Percentiles rank a stretch among this genome's conserved stretches.
Conservation (phyloP, 2,888 invertebrate species). For the Cybosia mesomella region DNA sequence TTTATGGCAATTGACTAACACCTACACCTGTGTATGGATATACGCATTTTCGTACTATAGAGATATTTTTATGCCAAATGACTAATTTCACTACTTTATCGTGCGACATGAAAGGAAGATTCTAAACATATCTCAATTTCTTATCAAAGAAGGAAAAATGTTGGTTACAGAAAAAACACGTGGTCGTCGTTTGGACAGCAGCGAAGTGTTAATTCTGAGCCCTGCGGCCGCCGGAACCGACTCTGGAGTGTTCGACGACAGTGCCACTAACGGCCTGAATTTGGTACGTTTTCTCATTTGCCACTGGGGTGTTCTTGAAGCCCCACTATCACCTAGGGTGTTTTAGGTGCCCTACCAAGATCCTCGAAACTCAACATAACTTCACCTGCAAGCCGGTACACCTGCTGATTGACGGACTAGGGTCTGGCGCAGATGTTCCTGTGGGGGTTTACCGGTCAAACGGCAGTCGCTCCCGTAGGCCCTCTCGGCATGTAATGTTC, state of each 20-base stretch:
- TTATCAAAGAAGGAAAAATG: too few species aligned
- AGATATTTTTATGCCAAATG: too few species aligned
- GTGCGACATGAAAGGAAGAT: too few species aligned
- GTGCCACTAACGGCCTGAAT: conserved; percentile 69
- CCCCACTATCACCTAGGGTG: neutral
- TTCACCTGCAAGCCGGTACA: too few species aligned
- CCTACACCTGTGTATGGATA: conserved; percentile 70
- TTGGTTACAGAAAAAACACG: conserved; percentile 72
- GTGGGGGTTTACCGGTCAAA: too few species aligned
- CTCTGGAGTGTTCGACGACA: conserved; percentile 88
- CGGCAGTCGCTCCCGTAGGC: too few species aligned
- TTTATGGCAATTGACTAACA: conserved; percentile 49
- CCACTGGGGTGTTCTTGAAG: neutral
- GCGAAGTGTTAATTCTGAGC: conserved; percentile 94
- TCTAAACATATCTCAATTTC: neutral
- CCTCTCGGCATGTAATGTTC: too few species aligned
- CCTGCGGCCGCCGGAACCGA: conserved; percentile 89
- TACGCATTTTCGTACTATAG: neutral
- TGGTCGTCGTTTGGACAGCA: conserved; percentile 92
- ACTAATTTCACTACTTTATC: too few species aligned
- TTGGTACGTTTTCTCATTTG: conserved; percentile 60
- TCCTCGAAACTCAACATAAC: too few species aligned
- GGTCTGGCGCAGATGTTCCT: too few species aligned
- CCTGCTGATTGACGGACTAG: too few species aligned
- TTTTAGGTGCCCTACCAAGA: too few species aligned